Evolutionary conservation across 2,797 vertebrate genomes (phyloP), one percentile per base, ranked within the genome.

Genomic region (Pteronotus mesoamericanus): DNA sequence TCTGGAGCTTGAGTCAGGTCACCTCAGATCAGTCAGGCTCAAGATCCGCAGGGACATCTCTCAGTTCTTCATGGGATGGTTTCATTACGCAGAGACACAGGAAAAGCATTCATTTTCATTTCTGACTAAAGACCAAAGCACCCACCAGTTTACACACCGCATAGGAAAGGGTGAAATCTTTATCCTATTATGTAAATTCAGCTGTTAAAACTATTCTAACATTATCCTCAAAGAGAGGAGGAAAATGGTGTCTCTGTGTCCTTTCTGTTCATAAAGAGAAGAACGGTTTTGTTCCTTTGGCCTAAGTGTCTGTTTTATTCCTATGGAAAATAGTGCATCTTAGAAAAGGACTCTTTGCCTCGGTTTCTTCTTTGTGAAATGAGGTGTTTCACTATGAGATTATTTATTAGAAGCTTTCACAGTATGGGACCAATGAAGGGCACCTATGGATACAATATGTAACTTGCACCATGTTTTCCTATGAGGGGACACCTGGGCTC

Each of bases 141-240:
- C 59, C 77, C 55, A 39, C 55, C 87, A 90, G 66, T 64, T 69
- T 48, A 34, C 14, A 42, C 10, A 75, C 26, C 39, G 39, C 66
- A 37, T 3, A 84, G 90, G 29, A 89, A 86, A 91, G 78, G 34
- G 42, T 51, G 44, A 53, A 89, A 37, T 94, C 57, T 95, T 94
- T 91, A 97, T 92, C 66, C 88, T 78, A 22, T 93, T 80, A 71
- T 77, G 57, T 94, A 89, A 91, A 96, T 82, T 79, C 82, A 77
- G 64, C 78, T 84, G 51, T 84, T 55, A 34, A 74, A 96, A 80
- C 51, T 92, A 91, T 82, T 78, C 75, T 88, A 79, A 64, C 37
- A 42, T 79, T 78, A 69, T 86, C 86, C 94, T 84, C 19, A 37
- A 78, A 91, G 51, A 86, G 19, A 90, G 44, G 26, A 94, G 61